Evolutionary conservation across 2,797 vertebrate species (phyloP).

Genomic region (Caiman crocodilus): DNA sequence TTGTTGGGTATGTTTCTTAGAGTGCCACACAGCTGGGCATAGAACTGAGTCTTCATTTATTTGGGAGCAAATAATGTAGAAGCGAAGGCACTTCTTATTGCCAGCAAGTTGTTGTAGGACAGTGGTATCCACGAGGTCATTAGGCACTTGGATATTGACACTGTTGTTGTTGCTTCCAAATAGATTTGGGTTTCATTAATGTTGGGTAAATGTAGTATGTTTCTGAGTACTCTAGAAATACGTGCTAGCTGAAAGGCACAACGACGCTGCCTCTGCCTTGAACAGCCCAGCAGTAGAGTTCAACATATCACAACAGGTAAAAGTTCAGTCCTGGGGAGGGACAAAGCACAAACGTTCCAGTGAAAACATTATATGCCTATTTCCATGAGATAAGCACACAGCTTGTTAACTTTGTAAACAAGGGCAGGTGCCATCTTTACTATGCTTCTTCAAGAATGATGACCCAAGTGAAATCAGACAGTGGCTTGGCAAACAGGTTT

Average conservation of each 20-base stretch:
- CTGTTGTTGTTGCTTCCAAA: neutral
- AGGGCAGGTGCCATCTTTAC: rapidly evolving
- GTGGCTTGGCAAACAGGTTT: neutral
- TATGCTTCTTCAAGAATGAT: neutral
- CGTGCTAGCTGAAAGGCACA: neutral
- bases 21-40: too few species aligned
- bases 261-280: neutral
- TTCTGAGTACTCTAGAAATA: neutral
- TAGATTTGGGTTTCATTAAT: neutral
- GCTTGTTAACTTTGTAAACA: neutral
- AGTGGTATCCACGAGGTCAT: too few species aligned
- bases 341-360: neutral
- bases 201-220: neutral
- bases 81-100: too few species aligned
- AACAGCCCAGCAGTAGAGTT: neutral
- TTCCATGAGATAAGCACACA: neutral
- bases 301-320: neutral
- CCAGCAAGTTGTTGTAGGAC: too few species aligned
- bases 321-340: neutral
- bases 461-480: neutral
- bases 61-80: too few species aligned
- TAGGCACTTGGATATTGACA: neutral
- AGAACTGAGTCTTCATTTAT: too few species aligned
- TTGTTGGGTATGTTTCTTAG: too few species aligned
- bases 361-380: neutral